Evolutionary conservation across 2,113 vertebrate species (phyloP).

Genomic region (Lycaon pictus): DNA sequence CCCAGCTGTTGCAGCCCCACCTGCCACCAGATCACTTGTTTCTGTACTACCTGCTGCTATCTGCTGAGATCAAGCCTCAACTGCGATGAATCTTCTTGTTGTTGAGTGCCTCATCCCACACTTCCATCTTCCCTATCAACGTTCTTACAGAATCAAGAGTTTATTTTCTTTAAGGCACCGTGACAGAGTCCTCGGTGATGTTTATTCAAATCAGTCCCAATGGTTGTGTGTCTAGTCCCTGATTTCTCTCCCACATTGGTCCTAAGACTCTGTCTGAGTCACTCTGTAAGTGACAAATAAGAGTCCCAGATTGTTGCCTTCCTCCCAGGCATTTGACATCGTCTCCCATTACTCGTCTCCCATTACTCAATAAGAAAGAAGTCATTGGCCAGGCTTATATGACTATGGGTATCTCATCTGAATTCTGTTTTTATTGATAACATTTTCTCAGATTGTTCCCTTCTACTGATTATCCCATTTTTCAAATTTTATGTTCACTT

Average conservation of each 20-base stretch:
- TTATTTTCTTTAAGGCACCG: background rate
- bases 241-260: background rate
- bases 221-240: background rate
- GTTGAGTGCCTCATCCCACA: background rate
- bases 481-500: background rate
- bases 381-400: background rate
- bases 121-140: background rate
- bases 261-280: background rate
- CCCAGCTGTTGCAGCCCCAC: background rate
- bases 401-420: background rate
- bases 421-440: background rate
- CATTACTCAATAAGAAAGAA: background rate
- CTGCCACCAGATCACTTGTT: background rate
- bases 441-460: background rate
- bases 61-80: background rate
- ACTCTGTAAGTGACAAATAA: background rate
- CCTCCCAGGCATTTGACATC: background rate
- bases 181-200: background rate
- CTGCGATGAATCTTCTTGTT: background rate
- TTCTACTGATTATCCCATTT: background rate
- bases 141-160: background rate
- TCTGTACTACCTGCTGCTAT: background rate
- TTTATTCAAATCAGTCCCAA: background rate
- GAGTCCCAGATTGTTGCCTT: background rate
- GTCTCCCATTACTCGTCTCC: background rate